A percentile compares a stretch with the other conserved stretches of the same genome.
These are phyloP conservation scores for Chlamydotis undulata DNA, from an alignment of 2,113 vertebrate species.

Conservation along the genomic window DNA sequence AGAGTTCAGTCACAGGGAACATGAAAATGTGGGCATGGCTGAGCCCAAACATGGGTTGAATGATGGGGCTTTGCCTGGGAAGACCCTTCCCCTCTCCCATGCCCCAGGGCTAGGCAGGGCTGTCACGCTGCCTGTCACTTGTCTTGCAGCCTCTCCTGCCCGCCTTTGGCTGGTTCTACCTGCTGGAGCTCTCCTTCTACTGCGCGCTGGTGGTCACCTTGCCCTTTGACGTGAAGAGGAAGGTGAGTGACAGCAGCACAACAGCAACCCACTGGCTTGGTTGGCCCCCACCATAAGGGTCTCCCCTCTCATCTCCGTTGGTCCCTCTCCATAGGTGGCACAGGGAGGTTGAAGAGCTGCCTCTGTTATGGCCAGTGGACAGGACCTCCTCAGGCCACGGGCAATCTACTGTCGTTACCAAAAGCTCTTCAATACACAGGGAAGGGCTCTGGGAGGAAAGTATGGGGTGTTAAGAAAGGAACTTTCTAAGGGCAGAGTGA, in stretches of 20 bases:
- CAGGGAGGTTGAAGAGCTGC: background rate
- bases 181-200: constrained; percentile 81
- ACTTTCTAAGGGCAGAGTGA: background rate
- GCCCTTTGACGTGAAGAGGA: constrained; percentile 81
- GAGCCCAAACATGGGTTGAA: background rate
- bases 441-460: background rate
- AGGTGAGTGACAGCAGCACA: constrained; percentile 69
- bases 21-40: background rate
- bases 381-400: background rate
- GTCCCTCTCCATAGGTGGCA: background rate
- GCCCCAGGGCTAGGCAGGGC: background rate
- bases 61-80: background rate
- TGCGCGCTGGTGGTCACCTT: constrained; percentile 79
- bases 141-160: constrained; percentile 67
- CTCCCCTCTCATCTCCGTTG: background rate
- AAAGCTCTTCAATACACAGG: background rate
- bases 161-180: constrained; percentile 78
- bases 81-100: background rate
- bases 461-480: background rate
- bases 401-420: background rate
- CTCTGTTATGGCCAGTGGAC: background rate
- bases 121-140: background rate
- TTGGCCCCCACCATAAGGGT: background rate
- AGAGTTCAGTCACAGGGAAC: background rate
- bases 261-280: background rate